A percentile compares a stretch with the other conserved stretches of the same genome.
Evolutionary conservation across 2,113 vertebrate genomes (phyloP).

Genomic region (Sitta europaea): DNA sequence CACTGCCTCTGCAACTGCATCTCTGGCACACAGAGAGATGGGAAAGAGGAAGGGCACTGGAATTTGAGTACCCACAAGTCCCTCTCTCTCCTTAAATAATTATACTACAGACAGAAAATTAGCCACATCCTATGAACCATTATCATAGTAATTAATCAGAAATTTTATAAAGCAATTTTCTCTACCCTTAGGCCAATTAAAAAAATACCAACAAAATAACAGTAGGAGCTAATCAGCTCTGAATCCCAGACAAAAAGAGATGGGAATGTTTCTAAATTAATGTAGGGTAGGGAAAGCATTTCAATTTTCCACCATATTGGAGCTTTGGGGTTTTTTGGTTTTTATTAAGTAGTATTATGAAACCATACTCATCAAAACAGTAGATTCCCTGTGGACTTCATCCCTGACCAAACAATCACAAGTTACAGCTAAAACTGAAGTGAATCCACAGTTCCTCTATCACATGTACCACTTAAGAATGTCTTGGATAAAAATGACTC

Average conservation of each 20-base stretch:
- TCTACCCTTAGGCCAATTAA: not conserved
- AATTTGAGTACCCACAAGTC: not conserved
- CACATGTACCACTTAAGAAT: not conserved
- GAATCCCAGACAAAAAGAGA: not conserved
- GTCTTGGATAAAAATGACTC: not conserved
- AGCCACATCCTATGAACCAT: not conserved
- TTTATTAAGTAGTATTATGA: not conserved
- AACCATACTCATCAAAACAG: not conserved
- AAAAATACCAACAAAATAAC: not conserved
- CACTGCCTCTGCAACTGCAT: not conserved
- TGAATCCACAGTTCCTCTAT: not conserved
- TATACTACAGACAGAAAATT: not conserved
- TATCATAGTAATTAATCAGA: not conserved
- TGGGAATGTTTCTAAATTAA: not conserved
- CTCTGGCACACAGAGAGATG: not conserved
- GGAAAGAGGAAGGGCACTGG: not conserved
- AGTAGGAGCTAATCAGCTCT: not conserved
- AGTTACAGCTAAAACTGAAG: not conserved
- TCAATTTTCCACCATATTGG: not conserved
- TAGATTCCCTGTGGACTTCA: not conserved
- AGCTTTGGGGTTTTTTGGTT: not conserved
- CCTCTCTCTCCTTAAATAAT: not conserved
- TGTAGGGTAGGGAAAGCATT: not conserved
- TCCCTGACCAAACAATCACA: rapidly evolving
- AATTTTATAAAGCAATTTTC: not conserved